phyloP scores from a whole-genome alignment of 2,797 vertebrate species.

The Echeneis naucrates region DNA sequence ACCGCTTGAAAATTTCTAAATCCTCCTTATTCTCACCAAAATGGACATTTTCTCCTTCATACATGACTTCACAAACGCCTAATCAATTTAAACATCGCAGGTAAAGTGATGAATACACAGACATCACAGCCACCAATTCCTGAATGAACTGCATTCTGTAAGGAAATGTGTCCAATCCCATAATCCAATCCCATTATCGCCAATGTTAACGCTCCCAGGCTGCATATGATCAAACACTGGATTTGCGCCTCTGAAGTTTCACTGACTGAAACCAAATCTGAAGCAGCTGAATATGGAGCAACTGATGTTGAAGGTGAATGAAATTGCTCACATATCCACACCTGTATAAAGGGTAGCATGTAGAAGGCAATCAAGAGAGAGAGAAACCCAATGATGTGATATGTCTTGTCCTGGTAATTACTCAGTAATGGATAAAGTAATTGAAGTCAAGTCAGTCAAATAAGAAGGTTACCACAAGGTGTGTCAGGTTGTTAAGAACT shows the following conservation, averaged over 20 bases:
- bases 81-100: slow-evolving; percentile 60
- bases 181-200: slow-evolving; percentile 64
- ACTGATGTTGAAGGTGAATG: slow-evolving; percentile 65
- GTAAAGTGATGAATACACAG: slow-evolving; percentile 35
- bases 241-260: slow-evolving; percentile 63
- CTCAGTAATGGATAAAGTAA: slow-evolving; percentile 38
- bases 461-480: slow-evolving; percentile 22
- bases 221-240: slow-evolving; percentile 65
- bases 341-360: slow-evolving; percentile 22
- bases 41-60: slow-evolving; percentile 53
- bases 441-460: slow-evolving; percentile 22
- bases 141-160: slow-evolving; percentile 36
- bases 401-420: slow-evolving; percentile 23
- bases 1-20: slow-evolving; percentile 56
- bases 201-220: slow-evolving; percentile 48
- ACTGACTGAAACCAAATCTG: slow-evolving; percentile 58
- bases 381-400: slow-evolving; percentile 11
- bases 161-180: slow-evolving; percentile 55
- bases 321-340: slow-evolving; percentile 51
- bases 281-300: slow-evolving; percentile 53
- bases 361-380: slow-evolving; percentile 20
- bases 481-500: neutral
- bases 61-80: slow-evolving; percentile 39
- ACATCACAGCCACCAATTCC: slow-evolving; percentile 40
- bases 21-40: slow-evolving; percentile 56